Conservation (phyloP, 2,888 invertebrate genomes). For the Himalopsyche kuldschensis region DNA sequence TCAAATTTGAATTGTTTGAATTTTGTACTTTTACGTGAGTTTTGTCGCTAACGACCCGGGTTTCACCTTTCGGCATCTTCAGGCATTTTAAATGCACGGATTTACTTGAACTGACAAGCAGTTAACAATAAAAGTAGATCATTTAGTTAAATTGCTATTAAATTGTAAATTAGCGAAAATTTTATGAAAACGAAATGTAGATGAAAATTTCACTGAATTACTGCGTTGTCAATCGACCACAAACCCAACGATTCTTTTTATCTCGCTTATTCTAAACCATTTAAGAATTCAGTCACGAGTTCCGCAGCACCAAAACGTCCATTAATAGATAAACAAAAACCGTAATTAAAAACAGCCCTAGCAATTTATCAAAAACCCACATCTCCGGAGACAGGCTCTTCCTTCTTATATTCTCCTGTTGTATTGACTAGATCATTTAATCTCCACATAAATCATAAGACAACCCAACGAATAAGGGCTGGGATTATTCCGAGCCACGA, state of each 20-base stretch:
- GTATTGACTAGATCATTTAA: background rate
- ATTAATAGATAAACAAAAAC: background rate
- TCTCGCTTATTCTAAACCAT: background rate
- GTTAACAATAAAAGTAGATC: too few relatives aligned
- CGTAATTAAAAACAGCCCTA: background rate
- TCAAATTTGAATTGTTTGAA: too few relatives aligned
- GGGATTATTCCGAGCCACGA: conserved; percentile 13
- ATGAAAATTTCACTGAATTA: too few relatives aligned
- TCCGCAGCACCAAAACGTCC: background rate
- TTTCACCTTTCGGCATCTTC: too few relatives aligned
- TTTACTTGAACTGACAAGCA: too few relatives aligned
- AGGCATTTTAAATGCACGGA: too few relatives aligned
- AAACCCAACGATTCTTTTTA: background rate
- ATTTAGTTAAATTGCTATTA: too few relatives aligned
- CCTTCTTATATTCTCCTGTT: background rate
- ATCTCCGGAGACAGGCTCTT: background rate
- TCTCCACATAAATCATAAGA: background rate
- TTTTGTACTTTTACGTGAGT: too few relatives aligned
- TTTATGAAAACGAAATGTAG: too few relatives aligned
- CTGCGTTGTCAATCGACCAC: too few relatives aligned
- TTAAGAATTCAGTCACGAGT: background rate
- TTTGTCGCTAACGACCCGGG: too few relatives aligned
- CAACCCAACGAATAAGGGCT: background rate
- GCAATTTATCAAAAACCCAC: background rate
- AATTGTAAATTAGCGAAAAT: too few relatives aligned